These are phyloP conservation scores for Helobdella robusta DNA, from an alignment of 2,888 invertebrate species.

Conservation along the genomic window DNA sequence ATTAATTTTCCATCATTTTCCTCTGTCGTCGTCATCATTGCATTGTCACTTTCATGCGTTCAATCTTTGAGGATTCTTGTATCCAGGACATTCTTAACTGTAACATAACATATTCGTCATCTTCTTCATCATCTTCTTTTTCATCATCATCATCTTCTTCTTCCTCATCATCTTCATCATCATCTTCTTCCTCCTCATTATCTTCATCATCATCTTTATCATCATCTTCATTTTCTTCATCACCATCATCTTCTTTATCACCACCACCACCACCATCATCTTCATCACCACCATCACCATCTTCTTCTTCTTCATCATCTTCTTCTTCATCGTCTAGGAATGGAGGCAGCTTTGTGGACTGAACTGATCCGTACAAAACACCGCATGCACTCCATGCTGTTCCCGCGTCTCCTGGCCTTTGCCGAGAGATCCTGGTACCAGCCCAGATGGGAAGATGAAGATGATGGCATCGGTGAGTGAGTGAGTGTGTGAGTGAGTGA, in stretches of 20 bases:
- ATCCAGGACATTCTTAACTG: background rate
- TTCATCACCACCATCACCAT: too few relatives aligned
- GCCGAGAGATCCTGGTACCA: constrained; percentile 36
- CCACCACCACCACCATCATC: too few relatives aligned
- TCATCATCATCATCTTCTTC: too few relatives aligned
- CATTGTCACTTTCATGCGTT: background rate
- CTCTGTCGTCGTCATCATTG: background rate
- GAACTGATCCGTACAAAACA: constrained; percentile 31
- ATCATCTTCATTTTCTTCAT: too few relatives aligned
- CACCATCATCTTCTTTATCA: too few relatives aligned
- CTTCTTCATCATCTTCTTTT: too few relatives aligned
- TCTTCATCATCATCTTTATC: too few relatives aligned
- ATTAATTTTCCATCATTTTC: too few relatives aligned
- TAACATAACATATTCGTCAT: too few relatives aligned
- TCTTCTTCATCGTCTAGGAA: constrained; percentile 30
- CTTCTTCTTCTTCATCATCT: constrained; percentile 28
- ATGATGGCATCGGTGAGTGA: constrained; percentile 27
- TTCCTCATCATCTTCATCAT: too few relatives aligned
- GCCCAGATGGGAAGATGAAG: constrained; percentile 40
- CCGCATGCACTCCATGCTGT: constrained; percentile 32
- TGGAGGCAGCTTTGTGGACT: constrained; percentile 33
- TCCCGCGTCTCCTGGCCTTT: constrained; percentile 35
- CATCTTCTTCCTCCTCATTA: background rate
- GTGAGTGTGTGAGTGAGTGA: background rate
- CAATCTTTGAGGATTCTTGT: background rate